Percentiles rank a stretch among this genome's conserved stretches.
These are phyloP conservation scores for Psittacus erithacus DNA, from an alignment of 2,113 vertebrate genomes.

Conservation along the genomic window DNA sequence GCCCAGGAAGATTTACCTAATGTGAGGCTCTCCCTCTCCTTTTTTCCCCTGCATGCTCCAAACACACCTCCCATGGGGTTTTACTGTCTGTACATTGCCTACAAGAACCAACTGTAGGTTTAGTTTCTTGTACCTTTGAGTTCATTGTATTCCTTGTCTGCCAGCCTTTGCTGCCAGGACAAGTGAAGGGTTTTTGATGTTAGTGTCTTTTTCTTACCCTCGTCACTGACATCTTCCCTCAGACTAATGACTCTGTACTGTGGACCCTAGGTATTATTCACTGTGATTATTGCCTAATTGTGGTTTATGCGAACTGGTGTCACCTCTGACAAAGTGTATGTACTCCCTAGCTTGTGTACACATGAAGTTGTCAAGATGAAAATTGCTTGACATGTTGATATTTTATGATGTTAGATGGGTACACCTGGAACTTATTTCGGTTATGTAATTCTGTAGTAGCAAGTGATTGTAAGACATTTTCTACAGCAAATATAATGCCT, in stretches of 20 bases:
- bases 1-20: neutral
- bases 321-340: neutral
- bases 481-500: neutral
- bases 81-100: neutral
- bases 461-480: neutral
- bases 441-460: neutral
- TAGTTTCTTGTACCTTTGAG: neutral
- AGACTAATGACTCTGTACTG: neutral
- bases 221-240: neutral
- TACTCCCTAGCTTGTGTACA: neutral
- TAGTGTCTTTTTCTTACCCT: neutral
- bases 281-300: neutral
- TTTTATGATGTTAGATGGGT: neutral
- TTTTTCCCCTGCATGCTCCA: neutral
- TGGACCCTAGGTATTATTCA: neutral
- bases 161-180: neutral
- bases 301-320: neutral
- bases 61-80: fast-evolving
- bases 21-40: neutral
- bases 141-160: neutral
- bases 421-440: neutral
- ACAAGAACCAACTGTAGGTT: neutral
- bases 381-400: neutral
- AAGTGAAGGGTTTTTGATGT: neutral
- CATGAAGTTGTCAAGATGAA: neutral